These are phyloP conservation scores for Acanthoscelides obtectus DNA, from an alignment of 2,888 invertebrate species.

Conservation along the genomic window DNA sequence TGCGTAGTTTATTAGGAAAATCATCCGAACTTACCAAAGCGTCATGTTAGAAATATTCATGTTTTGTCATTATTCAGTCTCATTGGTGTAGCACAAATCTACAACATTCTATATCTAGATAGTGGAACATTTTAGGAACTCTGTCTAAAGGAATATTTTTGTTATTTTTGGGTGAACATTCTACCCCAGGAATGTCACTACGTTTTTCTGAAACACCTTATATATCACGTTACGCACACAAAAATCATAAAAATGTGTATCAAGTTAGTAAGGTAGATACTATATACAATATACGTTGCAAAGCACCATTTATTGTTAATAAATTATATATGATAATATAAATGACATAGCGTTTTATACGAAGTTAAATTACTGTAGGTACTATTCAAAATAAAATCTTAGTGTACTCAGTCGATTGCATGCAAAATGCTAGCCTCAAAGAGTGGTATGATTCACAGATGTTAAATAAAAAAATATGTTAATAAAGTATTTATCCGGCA, in stretches of 20 bases:
- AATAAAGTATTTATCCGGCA: too few relatives aligned
- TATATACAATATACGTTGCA: neutral
- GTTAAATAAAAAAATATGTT: too few relatives aligned
- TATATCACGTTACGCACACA: neutral
- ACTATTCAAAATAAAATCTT: neutral
- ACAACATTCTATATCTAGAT: too few relatives aligned
- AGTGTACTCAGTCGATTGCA: neutral
- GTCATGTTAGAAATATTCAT: too few relatives aligned
- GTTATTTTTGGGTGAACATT: too few relatives aligned
- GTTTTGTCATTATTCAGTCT: too few relatives aligned
- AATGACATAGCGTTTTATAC: neutral
- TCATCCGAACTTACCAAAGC: too few relatives aligned
- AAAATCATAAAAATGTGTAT: neutral
- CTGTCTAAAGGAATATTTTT: too few relatives aligned
- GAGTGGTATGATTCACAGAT: neutral
- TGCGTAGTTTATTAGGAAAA: too few relatives aligned
- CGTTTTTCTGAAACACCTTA: neutral
- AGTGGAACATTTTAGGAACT: too few relatives aligned
- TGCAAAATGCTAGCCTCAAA: neutral
- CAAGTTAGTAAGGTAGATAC: neutral
- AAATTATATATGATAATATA: neutral
- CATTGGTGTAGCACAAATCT: too few relatives aligned
- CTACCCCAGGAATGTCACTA: too few relatives aligned
- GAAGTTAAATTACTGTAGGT: neutral
- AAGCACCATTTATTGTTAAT: neutral